Percentiles rank a stretch among this genome's conserved stretches.
Evolutionary conservation across 2,888 invertebrate species (phyloP).

Genomic region (Xylota segnis): DNA sequence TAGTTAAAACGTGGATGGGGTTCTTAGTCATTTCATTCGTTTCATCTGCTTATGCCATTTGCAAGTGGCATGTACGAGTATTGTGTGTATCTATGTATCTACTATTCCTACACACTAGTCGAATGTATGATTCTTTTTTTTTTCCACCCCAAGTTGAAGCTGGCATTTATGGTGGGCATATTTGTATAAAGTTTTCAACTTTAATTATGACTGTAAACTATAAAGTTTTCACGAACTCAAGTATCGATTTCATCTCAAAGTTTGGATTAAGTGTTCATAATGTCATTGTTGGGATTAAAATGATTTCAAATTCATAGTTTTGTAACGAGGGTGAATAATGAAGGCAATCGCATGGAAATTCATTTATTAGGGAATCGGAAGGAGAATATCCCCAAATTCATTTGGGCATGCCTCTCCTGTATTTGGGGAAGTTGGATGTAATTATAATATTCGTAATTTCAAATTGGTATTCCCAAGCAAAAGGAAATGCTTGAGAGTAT

Average conservation of each 20-base stretch:
- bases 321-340: conserved; percentile 45
- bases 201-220: conserved; percentile 25
- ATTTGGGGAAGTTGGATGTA: neutral
- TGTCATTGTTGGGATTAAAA: conserved; percentile 31
- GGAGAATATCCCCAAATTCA: conserved; percentile 15
- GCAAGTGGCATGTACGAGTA: conserved; percentile 37
- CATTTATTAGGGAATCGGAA: conserved; percentile 53
- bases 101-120: too few species aligned
- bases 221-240: conserved; percentile 3
- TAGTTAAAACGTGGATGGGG: conserved; percentile 54
- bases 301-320: conserved; percentile 51
- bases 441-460: neutral
- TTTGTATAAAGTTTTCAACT: conserved; percentile 6
- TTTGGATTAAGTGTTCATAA: conserved; percentile 23
- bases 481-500: neutral
- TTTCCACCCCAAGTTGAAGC: neutral
- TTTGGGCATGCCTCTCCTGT: conserved; percentile 7
- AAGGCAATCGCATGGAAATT: conserved; percentile 66
- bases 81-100: neutral
- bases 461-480: conserved; percentile 5
- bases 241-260: conserved; percentile 28
- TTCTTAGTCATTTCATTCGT: conserved; percentile 24
- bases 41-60: conserved; percentile 53
- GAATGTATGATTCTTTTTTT: conserved; percentile 5
- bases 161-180: conserved; percentile 12